These are phyloP conservation scores for cat (Felis catus) DNA, from an alignment of 2,113 vertebrate genomes.

Conservation along the genomic window F.catus_Fca126_mat1.0 CM031419.1:34759501-34760000, in stretches of 20 bases:
- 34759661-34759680: too few relatives aligned
- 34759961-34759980: slow-evolving; percentile 16
- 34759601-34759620: too few relatives aligned
- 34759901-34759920: slow-evolving; percentile 10
- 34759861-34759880: neutral
- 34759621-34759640: too few relatives aligned
- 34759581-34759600: too few relatives aligned
- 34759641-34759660: too few relatives aligned
- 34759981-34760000: neutral
- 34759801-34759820: slow-evolving; percentile 25
- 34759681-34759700: too few relatives aligned
- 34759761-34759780: neutral
- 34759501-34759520: slow-evolving; percentile 13
- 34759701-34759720: too few relatives aligned
- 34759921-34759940: neutral
- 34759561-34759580: too few relatives aligned
- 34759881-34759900: neutral
- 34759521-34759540: neutral
- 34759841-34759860: neutral
- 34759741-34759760: too few relatives aligned
- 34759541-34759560: neutral
- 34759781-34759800: neutral
- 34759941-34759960: neutral
- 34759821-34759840: neutral
- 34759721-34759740: too few relatives aligned